Conservation (phyloP, 2,113 vertebrate species). For the Perccottus glenii region DNA sequence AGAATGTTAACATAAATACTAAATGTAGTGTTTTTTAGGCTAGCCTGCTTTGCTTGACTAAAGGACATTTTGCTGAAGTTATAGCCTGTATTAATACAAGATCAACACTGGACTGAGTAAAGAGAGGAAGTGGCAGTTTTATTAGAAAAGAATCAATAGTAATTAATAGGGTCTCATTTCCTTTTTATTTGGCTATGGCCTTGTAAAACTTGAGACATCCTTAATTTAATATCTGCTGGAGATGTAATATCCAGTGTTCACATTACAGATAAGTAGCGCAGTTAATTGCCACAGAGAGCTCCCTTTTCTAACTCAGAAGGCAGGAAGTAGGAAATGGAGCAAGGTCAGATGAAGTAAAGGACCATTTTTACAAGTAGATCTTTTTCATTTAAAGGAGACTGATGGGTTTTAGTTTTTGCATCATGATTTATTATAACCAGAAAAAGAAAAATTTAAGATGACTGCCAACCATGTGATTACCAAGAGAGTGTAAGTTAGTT, state of each 20-base stretch:
- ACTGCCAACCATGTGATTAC: conserved; percentile 61
- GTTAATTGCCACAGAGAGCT: conserved; percentile 66
- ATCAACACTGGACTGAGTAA: conserved; percentile 49
- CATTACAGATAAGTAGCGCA: conserved; percentile 71
- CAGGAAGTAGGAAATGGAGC: conserved; percentile 47
- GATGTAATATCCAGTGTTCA: conserved; percentile 71
- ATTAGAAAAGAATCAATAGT: conserved; percentile 72
- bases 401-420: conserved; percentile 65
- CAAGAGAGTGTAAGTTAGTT: conserved; percentile 68
- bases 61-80: conserved; percentile 47
- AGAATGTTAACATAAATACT: neutral
- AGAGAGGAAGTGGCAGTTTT: conserved; percentile 62
- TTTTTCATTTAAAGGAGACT: conserved; percentile 53
- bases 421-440: conserved; percentile 55
- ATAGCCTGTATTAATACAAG: conserved; percentile 40
- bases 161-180: conserved; percentile 71
- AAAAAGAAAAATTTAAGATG: conserved; percentile 64
- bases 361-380: conserved; percentile 12
- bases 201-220: conserved; percentile 59
- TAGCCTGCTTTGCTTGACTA: conserved; percentile 17
- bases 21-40: conserved; percentile 14
- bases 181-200: conserved; percentile 68
- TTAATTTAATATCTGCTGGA: conserved; percentile 71
- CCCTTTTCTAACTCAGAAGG: conserved; percentile 35
- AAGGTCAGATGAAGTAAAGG: conserved; percentile 62